Base-by-base conservation (phyloP, 2,888 invertebrate genomes). In the Bruchidius siliquastri region DNA sequence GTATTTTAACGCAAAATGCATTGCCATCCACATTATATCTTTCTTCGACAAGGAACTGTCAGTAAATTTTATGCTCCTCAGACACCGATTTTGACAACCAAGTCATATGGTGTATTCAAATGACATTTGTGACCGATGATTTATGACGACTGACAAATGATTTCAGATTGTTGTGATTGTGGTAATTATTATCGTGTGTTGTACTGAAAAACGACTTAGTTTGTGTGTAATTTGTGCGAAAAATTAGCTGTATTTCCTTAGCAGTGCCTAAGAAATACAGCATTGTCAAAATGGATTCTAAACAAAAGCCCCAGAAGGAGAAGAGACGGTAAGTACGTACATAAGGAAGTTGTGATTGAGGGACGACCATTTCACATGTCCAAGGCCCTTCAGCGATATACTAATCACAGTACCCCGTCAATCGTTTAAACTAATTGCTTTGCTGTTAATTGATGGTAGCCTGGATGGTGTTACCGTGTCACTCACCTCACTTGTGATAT, bases 291-390 rank as follows among this genome's bases (percentile, higher is more conserved):
- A 86, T 86, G 86, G 85, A 85, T 78, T 82, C 76, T 69, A 85
- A 85, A 81, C 73, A 78, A 75, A 85, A 85, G 80, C 80, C 82
- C 30, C 82, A 90, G 79, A 92, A 90, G 88, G 92, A 92, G 84
- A 93, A 92, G 87, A 89, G 92, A 86, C 91, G 92, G 93, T 93
- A 87, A 90, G 84, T 84, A 74, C 72, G 21, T 22, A 68, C 49
- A 8, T 49, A 49, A 49, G 18, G 49, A 49, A 49, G 49, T 49
- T 13, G 49, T 4, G 49, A 49, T 8, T 49, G 49, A 13, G 49
- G 18, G 49, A 49, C 49, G 49, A 49, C 49, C 49, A 49, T 49
- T 49, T 49, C 49, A 49, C 49, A 49, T 49, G 49, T 49, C 49
- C 49, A 49, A 49, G 49, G 49, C 49, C 49, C 49, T 49, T 49